phyloP scores from a whole-genome alignment of 2,797 vertebrate genomes.

The Microchirus variegatus region DNA sequence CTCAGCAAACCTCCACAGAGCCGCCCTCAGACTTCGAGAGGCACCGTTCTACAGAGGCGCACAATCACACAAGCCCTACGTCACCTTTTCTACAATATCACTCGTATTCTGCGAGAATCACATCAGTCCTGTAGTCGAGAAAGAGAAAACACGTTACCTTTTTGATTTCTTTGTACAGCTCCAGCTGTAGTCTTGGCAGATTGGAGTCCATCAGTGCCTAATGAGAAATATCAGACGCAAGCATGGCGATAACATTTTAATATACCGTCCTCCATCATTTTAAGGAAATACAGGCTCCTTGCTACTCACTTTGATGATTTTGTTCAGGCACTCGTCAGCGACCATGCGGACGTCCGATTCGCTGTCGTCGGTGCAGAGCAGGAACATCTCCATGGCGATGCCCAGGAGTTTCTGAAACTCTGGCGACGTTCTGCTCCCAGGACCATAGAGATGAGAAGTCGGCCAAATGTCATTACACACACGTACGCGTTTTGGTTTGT shows the following conservation, averaged over 20 bases:
- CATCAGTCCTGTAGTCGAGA: neutral
- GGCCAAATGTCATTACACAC: conserved; percentile 24
- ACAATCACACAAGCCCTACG: neutral
- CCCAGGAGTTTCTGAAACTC: conserved; percentile 98
- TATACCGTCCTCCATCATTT: neutral
- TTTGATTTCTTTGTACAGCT: conserved; percentile 99
- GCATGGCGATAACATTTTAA: neutral
- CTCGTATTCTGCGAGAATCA: neutral
- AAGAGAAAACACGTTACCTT: conserved; percentile 85
- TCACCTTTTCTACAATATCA: neutral
- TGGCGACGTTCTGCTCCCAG: conserved; percentile 89
- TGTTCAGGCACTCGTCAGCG: conserved; percentile 98
- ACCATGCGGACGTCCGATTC: conserved; percentile 99
- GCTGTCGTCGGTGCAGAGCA: conserved; percentile 94
- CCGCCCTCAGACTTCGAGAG: conserved; percentile 93
- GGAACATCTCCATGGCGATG: conserved; percentile 98
- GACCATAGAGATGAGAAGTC: conserved; percentile 28
- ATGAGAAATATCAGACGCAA: conserved; percentile 8
- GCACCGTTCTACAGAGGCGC: conserved; percentile 88
- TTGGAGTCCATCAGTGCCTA: conserved; percentile 98
- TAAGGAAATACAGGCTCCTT: neutral
- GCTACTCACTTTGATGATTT: conserved; percentile 95
- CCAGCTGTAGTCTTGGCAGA: conserved; percentile 93
- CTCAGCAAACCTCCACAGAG: conserved; percentile 97
- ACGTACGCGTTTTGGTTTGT: no score